Percentiles rank a stretch among this genome's conserved stretches.
These are phyloP conservation scores for Acanthosepion esculentum DNA, from an alignment of 2,888 invertebrate species.

Conservation along the genomic window DNA sequence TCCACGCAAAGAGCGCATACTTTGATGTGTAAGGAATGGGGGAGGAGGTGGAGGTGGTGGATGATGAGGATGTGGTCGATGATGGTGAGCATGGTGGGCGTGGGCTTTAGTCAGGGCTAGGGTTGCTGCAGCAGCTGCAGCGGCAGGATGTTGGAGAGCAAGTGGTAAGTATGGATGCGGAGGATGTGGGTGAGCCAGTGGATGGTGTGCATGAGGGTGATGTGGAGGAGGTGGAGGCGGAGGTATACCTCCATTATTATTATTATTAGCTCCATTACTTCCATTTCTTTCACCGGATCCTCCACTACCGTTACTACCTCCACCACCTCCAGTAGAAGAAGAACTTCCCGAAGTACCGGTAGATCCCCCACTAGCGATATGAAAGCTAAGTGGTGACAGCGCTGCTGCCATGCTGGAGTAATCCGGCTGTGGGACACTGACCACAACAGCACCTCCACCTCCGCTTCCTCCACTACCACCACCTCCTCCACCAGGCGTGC, in stretches of 20 bases:
- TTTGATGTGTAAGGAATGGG: not conserved
- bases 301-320: conserved; percentile 21
- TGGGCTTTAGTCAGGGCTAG: not conserved
- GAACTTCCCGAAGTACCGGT: not conserved
- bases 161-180: conserved; percentile 1
- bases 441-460: conserved; percentile 24
- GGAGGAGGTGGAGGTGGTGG: not conserved
- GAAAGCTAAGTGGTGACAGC: not conserved
- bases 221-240: not conserved
- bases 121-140: not conserved
- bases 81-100: not conserved
- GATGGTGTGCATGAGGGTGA: not conserved
- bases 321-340: not conserved
- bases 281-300: conserved; percentile 33
- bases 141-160: conserved; percentile 6
- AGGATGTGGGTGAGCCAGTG: conserved; percentile 13
- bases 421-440: not conserved
- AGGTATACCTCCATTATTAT: not conserved
- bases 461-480: not conserved
- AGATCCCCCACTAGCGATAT: not conserved
- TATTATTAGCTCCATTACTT: not conserved
- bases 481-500: not conserved
- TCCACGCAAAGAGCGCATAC: conserved; percentile 12
- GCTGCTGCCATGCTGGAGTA: conserved; percentile 22
- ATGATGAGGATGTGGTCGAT: not conserved